Evolutionary conservation across 2,113 vertebrate species (phyloP), one percentile per base, ranked within the genome.

Genomic region (Pituophis catenifer): DNA sequence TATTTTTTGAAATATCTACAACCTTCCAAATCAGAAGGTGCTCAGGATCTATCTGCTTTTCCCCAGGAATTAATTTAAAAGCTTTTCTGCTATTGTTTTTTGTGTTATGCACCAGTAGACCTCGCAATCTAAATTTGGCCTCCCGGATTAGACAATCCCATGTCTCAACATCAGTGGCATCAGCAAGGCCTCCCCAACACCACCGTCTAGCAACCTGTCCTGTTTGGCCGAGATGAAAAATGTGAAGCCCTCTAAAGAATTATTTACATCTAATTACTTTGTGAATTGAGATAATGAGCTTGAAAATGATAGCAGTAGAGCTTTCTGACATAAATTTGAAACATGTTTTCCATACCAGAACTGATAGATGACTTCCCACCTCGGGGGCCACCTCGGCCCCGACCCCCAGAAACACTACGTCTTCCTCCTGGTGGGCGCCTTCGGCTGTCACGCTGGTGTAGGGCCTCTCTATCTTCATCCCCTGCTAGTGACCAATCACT

Each of bases 401-500:
- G 98, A 50, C 98, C 98, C 93, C 98, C 98, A 11, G 97, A 98
- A 19, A 98, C 97, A 87, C 99, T 99, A 44, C 99, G 97, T 4
- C 98, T 97, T 91, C 98, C 98, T 0, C 98, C 98, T 26, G 98
- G 97, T 17, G 98, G 98, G 93, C 99, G 98, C 94, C 99, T 98
- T 50, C 99, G 97, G 90, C 98, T 98, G 96, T 99, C 99, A 94
- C 99, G 98, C 12, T 98, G 98, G 85, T 98, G 98, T 33, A 99
- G 97, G 33, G 95, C 95, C 52, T 98, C 99, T 91, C 98, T 97
- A 87, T 99, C 98, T 93, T 99, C 99, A 94, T 99, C 99, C 95
- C 98, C 99, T 52, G 98, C 99, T 96, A 99, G 96, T 58, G 99
- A 99, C 99, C 99, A 99, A 97, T 99, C 99, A 92, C 99, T 99